phyloP scores from a whole-genome alignment of 2,113 vertebrate species.

The Sorex araneus region DNA sequence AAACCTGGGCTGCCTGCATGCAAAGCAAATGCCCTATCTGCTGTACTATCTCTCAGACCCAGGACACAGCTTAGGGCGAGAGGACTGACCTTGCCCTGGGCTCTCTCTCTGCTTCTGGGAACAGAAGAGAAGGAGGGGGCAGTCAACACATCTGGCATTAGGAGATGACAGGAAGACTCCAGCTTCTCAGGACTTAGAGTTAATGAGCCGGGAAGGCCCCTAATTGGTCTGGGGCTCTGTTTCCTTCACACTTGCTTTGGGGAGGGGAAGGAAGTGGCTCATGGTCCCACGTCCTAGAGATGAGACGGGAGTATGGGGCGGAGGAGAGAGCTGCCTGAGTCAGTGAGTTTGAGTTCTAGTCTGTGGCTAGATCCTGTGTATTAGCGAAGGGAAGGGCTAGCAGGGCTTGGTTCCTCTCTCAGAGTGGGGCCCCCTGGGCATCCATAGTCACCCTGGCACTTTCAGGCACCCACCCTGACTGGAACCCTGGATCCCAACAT shows the following conservation, averaged over 20 bases:
- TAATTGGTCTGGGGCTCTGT: neutral
- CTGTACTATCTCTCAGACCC: too few species aligned
- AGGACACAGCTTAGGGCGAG: too few species aligned
- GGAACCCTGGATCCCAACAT: neutral
- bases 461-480: neutral
- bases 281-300: neutral
- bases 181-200: neutral
- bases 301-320: neutral
- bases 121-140: too few species aligned
- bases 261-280: neutral
- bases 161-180: neutral
- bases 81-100: too few species aligned
- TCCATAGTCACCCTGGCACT: too few species aligned
- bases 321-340: neutral
- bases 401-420: neutral
- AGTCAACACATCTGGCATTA: neutral
- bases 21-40: too few species aligned
- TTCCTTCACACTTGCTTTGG: neutral
- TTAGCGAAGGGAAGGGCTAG: neutral
- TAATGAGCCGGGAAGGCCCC: neutral
- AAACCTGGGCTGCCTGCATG: too few species aligned
- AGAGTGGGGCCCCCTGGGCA: neutral
- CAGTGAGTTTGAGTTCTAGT: neutral
- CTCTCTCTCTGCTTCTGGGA: too few species aligned
- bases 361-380: too few species aligned